Conservation (phyloP, 2,113 vertebrate species). For the Corapipo altera region DNA sequence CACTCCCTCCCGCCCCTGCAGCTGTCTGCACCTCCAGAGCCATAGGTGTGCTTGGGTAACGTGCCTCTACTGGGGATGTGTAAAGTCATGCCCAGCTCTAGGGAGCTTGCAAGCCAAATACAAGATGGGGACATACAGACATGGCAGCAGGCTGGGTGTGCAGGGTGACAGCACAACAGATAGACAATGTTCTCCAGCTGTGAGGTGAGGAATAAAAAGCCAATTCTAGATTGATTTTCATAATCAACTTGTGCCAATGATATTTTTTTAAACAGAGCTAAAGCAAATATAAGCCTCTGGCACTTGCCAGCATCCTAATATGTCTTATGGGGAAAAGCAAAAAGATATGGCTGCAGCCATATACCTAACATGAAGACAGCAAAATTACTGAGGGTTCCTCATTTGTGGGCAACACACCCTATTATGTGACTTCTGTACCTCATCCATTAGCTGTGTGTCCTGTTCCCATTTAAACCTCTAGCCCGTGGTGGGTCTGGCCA, state of each 20-base stretch:
- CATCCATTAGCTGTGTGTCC: neutral
- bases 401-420: neutral
- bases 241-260: neutral
- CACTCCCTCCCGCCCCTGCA: rapidly evolving
- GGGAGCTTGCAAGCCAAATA: neutral
- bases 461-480: neutral
- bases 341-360: neutral
- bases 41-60: rapidly evolving
- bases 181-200: neutral
- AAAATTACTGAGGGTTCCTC: neutral
- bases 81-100: neutral
- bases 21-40: neutral
- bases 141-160: neutral
- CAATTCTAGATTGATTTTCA: neutral
- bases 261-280: neutral
- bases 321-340: neutral
- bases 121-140: neutral
- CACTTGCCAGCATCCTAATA: neutral
- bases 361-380: neutral
- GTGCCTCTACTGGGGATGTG: neutral
- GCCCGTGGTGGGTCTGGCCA: neutral
- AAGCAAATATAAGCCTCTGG: neutral
- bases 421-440: neutral
- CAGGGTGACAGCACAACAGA: neutral
- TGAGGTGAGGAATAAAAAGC: neutral